phyloP scores from a whole-genome alignment of 2,888 invertebrate species.

The Tryphoninae sp. region DNA sequence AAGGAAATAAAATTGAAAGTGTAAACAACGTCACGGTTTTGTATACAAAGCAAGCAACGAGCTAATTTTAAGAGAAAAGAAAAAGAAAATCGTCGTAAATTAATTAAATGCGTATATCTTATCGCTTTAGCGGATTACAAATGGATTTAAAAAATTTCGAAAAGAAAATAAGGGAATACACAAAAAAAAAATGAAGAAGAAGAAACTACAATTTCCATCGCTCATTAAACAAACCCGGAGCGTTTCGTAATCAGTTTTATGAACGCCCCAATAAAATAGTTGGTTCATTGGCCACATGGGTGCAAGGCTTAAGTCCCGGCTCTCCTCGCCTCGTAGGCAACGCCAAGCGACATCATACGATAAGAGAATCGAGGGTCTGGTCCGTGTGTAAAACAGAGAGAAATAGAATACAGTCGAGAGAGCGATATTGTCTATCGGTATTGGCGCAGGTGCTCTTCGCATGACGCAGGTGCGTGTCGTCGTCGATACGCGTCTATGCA shows the following conservation, averaged over 20 bases:
- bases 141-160: background rate
- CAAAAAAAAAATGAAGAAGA: background rate
- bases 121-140: too few species aligned
- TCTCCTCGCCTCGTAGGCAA: conserved; percentile 8
- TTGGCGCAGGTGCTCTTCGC: conserved; percentile 62
- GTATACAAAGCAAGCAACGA: too few species aligned
- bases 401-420: conserved; percentile 7
- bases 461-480: conserved; percentile 58
- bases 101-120: too few species aligned
- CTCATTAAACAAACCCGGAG: conserved; percentile 2
- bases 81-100: too few species aligned
- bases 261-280: conserved; percentile 44
- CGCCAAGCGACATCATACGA: conserved; percentile 32
- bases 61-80: too few species aligned
- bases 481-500: background rate
- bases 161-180: background rate
- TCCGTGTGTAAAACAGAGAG: background rate
- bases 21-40: too few species aligned
- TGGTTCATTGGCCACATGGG: conserved; percentile 42
- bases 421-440: conserved; percentile 63
- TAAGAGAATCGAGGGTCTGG: conserved; percentile 47
- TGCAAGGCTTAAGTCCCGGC: conserved; percentile 52
- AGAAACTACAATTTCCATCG: conserved; percentile 2
- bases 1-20: too few species aligned
- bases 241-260: conserved; percentile 58